Conservation (phyloP, 2,113 vertebrate species). For the Protomyctophum bolini region DNA sequence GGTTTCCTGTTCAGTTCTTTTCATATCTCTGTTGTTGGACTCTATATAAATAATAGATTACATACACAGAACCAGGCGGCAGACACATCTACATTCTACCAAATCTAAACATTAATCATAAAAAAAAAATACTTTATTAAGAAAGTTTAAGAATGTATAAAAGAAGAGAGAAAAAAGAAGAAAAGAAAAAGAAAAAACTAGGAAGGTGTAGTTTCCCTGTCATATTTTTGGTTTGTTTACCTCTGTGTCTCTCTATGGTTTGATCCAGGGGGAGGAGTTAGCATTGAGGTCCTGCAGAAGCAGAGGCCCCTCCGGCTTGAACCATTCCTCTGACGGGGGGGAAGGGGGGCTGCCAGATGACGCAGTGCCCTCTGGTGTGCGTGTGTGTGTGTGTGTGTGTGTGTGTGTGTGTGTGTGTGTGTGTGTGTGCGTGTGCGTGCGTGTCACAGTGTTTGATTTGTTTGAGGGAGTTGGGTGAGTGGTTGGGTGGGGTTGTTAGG, state of each 20-base stretch:
- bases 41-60: too few relatives aligned
- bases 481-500: slow-evolving; percentile 3
- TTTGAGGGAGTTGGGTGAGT: slow-evolving; percentile 12
- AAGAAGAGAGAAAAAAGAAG: too few relatives aligned
- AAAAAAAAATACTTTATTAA: too few relatives aligned
- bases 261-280: slow-evolving; percentile 80
- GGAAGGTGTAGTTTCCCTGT: too few relatives aligned
- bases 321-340: slow-evolving; percentile 72
- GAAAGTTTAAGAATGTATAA: too few relatives aligned
- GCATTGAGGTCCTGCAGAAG: slow-evolving; percentile 77
- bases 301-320: slow-evolving; percentile 73
- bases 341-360: slow-evolving; percentile 64
- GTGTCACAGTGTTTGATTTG: neutral
- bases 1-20: too few relatives aligned
- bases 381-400: slow-evolving; percentile 17
- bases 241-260: slow-evolving; percentile 69
- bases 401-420: slow-evolving; percentile 26
- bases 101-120: too few relatives aligned
- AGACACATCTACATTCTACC: too few relatives aligned
- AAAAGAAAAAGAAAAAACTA: too few relatives aligned
- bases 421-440: neutral
- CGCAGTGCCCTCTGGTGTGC: slow-evolving; percentile 53
- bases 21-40: too few relatives aligned
- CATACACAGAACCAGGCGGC: too few relatives aligned
- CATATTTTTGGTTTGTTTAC: slow-evolving; percentile 40